phyloP scores from a whole-genome alignment of 2,113 vertebrate genomes.

The Crotalus tigris region DNA sequence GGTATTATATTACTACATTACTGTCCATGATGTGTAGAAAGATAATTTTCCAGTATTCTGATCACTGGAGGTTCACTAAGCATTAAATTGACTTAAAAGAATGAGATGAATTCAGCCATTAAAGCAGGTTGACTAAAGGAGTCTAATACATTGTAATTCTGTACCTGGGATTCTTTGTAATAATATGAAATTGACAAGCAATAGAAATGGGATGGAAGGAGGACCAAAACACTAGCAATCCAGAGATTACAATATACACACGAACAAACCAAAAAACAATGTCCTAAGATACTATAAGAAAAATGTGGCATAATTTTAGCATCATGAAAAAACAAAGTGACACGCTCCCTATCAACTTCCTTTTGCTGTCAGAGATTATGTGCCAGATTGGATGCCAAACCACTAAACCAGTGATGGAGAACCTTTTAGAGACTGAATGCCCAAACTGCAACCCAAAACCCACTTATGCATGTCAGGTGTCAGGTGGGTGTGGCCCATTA shows the following conservation, averaged over 20 bases:
- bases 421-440: too few relatives aligned
- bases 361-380: neutral
- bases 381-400: neutral
- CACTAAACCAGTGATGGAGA: neutral
- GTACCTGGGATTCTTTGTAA: neutral
- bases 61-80: neutral
- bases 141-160: neutral
- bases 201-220: neutral
- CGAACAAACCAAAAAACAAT: neutral
- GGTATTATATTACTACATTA: neutral
- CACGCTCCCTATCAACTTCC: neutral
- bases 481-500: too few relatives aligned
- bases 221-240: neutral
- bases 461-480: too few relatives aligned
- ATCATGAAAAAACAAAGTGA: neutral
- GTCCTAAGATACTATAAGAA: neutral
- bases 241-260: neutral
- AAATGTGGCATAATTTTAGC: neutral
- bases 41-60: constrained; percentile 24
- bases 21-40: neutral
- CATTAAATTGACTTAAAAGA: constrained; percentile 1
- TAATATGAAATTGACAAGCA: neutral
- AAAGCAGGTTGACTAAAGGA: neutral
- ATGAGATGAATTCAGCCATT: neutral
- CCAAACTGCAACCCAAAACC: too few relatives aligned